These are phyloP conservation scores for Sminthopsis crassicaudata DNA, from an alignment of 2,113 vertebrate species.

Conservation along the genomic window DNA sequence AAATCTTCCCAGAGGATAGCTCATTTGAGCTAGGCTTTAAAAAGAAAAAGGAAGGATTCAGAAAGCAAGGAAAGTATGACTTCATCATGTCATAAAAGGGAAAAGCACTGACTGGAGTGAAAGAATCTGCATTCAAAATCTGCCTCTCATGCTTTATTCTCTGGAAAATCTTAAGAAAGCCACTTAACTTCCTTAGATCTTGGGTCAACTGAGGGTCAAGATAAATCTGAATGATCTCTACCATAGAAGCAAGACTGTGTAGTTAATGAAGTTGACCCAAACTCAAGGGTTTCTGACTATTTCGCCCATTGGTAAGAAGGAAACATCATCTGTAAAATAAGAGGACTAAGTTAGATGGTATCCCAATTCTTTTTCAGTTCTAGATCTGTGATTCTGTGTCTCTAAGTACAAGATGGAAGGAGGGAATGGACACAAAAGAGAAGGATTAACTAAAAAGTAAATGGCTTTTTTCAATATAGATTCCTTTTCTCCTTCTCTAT, in stretches of 20 bases:
- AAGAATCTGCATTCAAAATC: background rate
- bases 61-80: background rate
- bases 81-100: background rate
- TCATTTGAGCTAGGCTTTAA: background rate
- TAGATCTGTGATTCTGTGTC: background rate
- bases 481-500: background rate
- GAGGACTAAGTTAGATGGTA: background rate
- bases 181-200: background rate
- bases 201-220: background rate
- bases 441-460: background rate
- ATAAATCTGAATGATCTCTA: background rate
- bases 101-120: background rate
- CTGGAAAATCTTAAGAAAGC: background rate
- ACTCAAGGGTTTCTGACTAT: conserved; percentile 41
- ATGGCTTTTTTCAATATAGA: background rate
- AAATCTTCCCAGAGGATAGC: background rate
- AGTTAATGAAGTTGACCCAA: background rate
- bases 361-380: background rate
- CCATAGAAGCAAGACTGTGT: background rate
- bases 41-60: background rate
- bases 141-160: background rate
- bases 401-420: background rate
- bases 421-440: background rate
- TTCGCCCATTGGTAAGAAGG: conserved; percentile 14
- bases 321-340: background rate